phyloP scores from a whole-genome alignment of 2,113 vertebrate species.

The Nymphicus hollandicus region DNA sequence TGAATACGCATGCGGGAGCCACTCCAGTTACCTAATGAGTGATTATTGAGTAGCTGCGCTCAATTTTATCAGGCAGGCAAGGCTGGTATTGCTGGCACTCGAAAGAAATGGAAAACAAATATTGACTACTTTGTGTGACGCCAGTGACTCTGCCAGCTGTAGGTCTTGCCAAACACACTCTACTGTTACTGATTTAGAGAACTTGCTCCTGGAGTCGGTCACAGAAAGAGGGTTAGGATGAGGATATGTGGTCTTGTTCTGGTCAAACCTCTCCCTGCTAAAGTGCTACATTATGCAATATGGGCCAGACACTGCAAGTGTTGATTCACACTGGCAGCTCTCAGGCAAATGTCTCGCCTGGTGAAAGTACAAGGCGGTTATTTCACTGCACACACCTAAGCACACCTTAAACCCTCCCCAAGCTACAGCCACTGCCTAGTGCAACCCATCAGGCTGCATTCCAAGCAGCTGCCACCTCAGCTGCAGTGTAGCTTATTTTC shows the following conservation, averaged over 20 bases:
- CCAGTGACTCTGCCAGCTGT: background rate
- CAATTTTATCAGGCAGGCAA: slow-evolving; percentile 37
- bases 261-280: background rate
- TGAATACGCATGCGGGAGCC: background rate
- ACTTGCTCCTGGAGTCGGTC: background rate
- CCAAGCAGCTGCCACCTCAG: background rate
- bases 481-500: background rate
- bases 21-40: background rate
- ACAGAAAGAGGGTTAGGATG: background rate
- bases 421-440: background rate
- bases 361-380: background rate
- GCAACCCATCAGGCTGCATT: background rate
- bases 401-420: background rate
- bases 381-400: background rate
- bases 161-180: background rate
- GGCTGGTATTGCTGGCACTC: background rate
- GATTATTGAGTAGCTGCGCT: background rate
- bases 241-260: background rate
- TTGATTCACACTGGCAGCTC: background rate
- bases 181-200: background rate
- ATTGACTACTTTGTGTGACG: background rate
- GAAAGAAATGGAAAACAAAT: background rate
- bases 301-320: background rate
- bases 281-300: background rate
- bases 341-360: background rate